These are phyloP conservation scores for Cygnus atratus DNA, from an alignment of 2,113 vertebrate species.

Conservation along the genomic window DNA sequence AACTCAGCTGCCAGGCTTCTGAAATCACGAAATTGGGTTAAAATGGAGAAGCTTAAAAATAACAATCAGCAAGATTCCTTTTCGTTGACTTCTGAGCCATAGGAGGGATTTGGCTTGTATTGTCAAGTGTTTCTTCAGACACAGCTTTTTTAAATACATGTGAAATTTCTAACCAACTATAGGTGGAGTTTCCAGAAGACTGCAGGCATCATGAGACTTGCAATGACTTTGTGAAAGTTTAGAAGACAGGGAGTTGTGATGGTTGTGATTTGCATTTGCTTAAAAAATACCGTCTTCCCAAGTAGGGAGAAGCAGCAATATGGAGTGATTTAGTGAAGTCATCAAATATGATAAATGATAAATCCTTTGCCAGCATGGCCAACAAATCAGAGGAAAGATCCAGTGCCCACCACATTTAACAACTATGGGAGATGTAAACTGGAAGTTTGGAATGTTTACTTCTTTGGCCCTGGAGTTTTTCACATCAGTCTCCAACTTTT, in stretches of 20 bases:
- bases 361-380: neutral
- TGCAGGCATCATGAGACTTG: neutral
- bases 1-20: conserved; percentile 4
- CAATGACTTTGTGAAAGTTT: neutral
- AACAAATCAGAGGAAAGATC: neutral
- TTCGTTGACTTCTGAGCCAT: neutral
- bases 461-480: neutral
- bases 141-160: neutral
- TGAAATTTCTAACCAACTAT: neutral
- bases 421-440: neutral
- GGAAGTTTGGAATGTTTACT: neutral
- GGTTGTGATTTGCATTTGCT: neutral
- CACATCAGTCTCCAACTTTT: neutral
- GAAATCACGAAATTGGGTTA: neutral
- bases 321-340: neutral
- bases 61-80: neutral
- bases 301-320: neutral
- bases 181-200: neutral
- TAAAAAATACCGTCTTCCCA: neutral
- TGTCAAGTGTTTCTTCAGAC: neutral
- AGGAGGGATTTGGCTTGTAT: neutral
- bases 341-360: neutral
- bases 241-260: neutral
- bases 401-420: neutral
- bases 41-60: conserved; percentile 10